Evolutionary conservation across 2,888 invertebrate species (phyloP).

Genomic region (Rotaria socialis): DNA sequence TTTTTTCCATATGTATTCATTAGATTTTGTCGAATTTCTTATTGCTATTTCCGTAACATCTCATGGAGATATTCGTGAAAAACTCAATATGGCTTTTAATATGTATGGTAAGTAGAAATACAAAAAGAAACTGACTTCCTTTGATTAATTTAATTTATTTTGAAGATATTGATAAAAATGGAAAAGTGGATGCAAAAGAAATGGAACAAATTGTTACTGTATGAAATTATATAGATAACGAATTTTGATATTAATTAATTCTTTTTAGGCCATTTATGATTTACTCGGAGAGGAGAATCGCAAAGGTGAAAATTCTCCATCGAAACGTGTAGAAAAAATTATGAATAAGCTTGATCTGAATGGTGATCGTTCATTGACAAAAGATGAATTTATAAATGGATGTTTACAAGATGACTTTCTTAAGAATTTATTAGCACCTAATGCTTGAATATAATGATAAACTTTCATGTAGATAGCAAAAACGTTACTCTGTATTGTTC

Average conservation of each 20-base stretch:
- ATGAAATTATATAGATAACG: neutral
- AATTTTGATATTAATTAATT: neutral
- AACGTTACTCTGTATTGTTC: neutral
- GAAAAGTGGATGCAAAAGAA: conserved; percentile 45
- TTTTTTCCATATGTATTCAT: neutral
- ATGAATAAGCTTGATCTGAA: conserved; percentile 45
- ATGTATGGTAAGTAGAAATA: conserved; percentile 37
- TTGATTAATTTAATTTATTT: neutral
- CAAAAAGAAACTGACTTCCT: no score
- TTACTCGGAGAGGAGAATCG: conserved; percentile 47
- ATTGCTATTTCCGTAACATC: conserved; percentile 47
- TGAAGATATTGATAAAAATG: conserved; percentile 46
- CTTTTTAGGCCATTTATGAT: conserved; percentile 46
- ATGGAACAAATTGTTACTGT: conserved; percentile 45
- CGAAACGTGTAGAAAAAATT: conserved; percentile 41
- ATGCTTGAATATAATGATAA: conserved; percentile 41
- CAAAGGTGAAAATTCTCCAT: conserved; percentile 46
- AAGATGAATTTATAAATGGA: conserved; percentile 47
- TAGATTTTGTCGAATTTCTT: conserved; percentile 46
- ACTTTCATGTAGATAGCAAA: conserved; percentile 9
- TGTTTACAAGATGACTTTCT: conserved; percentile 46
- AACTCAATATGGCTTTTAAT: conserved; percentile 46
- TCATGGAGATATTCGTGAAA: conserved; percentile 45
- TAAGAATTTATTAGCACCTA: conserved; percentile 45
- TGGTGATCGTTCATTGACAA: conserved; percentile 41